Base-by-base conservation (phyloP, 2,888 invertebrate species). In the Hydriomena furcata region DNA sequence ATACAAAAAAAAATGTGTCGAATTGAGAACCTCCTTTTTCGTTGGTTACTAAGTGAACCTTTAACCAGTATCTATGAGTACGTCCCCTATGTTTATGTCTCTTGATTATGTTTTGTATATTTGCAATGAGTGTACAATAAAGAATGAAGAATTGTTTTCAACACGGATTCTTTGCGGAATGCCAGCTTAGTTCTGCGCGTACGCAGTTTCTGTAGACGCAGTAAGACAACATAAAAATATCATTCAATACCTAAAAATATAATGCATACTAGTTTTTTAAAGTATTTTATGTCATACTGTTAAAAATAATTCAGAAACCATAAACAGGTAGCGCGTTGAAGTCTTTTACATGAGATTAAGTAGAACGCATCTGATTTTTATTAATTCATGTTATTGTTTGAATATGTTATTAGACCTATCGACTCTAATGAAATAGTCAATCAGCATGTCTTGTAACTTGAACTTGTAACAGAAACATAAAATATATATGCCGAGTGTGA, bases 161-260 rank as follows among this genome's bases (percentile, higher is more conserved):
- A 54, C 51, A 48, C 53, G 53, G 53, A 47, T 52, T 54, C 53
- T 40, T 49, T 38, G 49, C 41, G 36, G 47, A 52, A 50, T 52
- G 58, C 38, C 42, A 47, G 37, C 45, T 31, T 17, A 43, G 47
- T 50, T 43, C 50, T 55, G 54, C 44, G 52, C 44, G 37, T 21
- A 25, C 50, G 50, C 38, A 48, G 44, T 40, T 8, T 20, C 8
- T 6, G 11, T n/a, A 7, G 41, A 20, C 43, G 52, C 51, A 59
- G 58, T 38, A 47, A 21, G 25, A 40, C 20, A 40, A 34, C 0
- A 5, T 6, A 20, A 12, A 1, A 6, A n/a, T n/a, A n/a, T n/a
- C n/a, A n/a, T n/a, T n/a, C n/a, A n/a, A n/a, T n/a, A n/a, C n/a
- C n/a, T n/a, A n/a, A 4, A 17, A 17, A 17, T 0, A 7, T 8